phyloP scores from a whole-genome alignment of 2,113 vertebrate genomes.

The Cryptomyrus ogoouensis region DNA sequence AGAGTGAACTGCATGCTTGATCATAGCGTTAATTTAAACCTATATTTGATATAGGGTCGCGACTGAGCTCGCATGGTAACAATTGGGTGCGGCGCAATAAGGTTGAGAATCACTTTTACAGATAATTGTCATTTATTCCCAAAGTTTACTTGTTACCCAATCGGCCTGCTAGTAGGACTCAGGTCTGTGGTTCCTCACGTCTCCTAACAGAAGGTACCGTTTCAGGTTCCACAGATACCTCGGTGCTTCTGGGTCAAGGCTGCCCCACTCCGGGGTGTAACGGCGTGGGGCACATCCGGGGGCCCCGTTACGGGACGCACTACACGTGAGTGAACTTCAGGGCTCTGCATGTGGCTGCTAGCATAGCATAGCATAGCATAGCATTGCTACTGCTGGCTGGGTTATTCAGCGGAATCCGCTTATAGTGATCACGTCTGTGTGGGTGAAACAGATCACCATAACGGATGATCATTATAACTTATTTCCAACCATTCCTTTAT shows the following conservation, averaged over 20 bases:
- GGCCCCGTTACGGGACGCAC: slow-evolving; percentile 79
- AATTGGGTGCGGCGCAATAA: too few relatives aligned
- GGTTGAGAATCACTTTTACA: too few relatives aligned
- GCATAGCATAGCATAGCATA: background rate
- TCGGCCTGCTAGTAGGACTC: background rate
- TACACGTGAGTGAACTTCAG: slow-evolving; percentile 65
- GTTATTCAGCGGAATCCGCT: background rate
- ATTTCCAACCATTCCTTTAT: too few relatives aligned
- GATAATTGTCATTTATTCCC: too few relatives aligned
- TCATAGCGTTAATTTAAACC: too few relatives aligned
- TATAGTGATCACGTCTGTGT: too few relatives aligned
- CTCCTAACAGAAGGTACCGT: background rate
- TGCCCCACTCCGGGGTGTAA: slow-evolving; percentile 82
- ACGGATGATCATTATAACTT: too few relatives aligned
- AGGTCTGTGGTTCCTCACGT: background rate
- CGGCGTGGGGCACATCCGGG: slow-evolving; percentile 76
- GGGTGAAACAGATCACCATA: too few relatives aligned
- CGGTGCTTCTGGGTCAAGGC: slow-evolving; percentile 61
- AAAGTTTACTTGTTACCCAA: background rate
- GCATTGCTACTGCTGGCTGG: background rate
- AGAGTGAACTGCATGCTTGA: too few relatives aligned
- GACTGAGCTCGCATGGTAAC: too few relatives aligned
- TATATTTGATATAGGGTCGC: too few relatives aligned
- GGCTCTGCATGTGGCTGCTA: background rate
- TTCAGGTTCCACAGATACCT: slow-evolving; percentile 50